Percentiles rank a stretch among this genome's conserved stretches.
These are phyloP conservation scores for Diadophis punctatus DNA, from an alignment of 2,113 vertebrate species.

Conservation along the genomic window DNA sequence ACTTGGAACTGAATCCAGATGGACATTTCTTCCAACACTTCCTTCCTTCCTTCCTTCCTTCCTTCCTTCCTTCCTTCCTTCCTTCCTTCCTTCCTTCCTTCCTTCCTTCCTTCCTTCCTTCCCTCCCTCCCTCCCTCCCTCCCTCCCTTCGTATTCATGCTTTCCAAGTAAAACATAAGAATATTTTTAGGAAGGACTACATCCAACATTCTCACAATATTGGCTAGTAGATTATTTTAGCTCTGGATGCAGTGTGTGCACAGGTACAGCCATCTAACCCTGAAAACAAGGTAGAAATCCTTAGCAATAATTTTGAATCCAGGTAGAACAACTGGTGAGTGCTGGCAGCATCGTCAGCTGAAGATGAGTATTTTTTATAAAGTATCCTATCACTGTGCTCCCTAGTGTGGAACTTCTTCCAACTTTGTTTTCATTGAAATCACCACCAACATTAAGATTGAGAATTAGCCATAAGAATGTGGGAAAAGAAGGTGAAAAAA, in stretches of 20 bases:
- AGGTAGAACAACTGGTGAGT: not conserved
- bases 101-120: not conserved
- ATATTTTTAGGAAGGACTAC: not conserved
- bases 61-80: not conserved
- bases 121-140: not conserved
- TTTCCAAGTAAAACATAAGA: not conserved
- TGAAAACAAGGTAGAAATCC: not conserved
- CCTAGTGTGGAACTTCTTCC: not conserved
- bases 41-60: not conserved
- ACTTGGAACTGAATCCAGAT: no score
- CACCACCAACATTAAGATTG: not conserved
- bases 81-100: no score
- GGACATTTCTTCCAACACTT: no score
- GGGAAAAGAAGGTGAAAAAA: no score
- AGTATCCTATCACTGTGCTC: not conserved
- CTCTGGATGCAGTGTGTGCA: not conserved
- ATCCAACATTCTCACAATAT: not conserved
- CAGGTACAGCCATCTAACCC: not conserved
- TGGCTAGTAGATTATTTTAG: not conserved
- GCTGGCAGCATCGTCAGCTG: not conserved
- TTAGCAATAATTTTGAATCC: not conserved
- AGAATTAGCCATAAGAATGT: not conserved
- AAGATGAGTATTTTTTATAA: not conserved
- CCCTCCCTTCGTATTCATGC: not conserved
- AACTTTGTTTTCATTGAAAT: not conserved